These are phyloP conservation scores for Ormyrus rosae DNA, from an alignment of 2,888 invertebrate genomes.

Conservation along the genomic window DNA sequence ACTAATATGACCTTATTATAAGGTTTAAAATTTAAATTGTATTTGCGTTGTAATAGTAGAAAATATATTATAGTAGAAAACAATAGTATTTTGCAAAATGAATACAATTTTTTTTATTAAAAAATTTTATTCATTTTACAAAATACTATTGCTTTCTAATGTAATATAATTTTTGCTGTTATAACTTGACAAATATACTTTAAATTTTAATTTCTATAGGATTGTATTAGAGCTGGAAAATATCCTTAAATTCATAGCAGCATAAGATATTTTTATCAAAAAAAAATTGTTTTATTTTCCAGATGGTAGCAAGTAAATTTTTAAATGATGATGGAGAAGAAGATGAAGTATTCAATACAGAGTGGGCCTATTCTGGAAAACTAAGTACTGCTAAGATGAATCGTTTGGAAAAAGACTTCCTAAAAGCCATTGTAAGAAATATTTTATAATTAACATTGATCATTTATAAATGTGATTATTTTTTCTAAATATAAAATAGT, in stretches of 20 bases:
- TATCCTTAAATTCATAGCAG: too few relatives aligned
- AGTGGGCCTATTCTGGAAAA: slow-evolving; percentile 94
- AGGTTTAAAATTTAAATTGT: too few relatives aligned
- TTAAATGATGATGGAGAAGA: slow-evolving; percentile 94
- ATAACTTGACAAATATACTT: too few relatives aligned
- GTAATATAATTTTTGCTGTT: too few relatives aligned
- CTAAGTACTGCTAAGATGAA: slow-evolving; percentile 86
- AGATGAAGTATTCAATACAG: slow-evolving; percentile 92
- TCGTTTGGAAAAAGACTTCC: slow-evolving; percentile 90
- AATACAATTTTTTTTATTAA: slow-evolving; percentile 7
- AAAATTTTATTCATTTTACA: background rate
- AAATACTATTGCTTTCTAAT: too few relatives aligned
- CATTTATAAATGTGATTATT: slow-evolving; percentile 12
- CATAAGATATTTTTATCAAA: too few relatives aligned
- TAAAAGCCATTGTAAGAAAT: slow-evolving; percentile 89
- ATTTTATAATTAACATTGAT: slow-evolving; percentile 26
- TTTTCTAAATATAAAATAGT: background rate
- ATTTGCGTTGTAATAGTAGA: too few relatives aligned
- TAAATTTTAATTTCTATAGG: too few relatives aligned
- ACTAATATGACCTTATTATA: too few relatives aligned
- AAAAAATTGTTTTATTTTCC: background rate
- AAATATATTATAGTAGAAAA: too few relatives aligned
- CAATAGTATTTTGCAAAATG: slow-evolving; percentile 16
- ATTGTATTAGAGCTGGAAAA: too few relatives aligned
- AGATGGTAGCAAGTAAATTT: slow-evolving; percentile 98